phyloP scores from a whole-genome alignment of 2,113 vertebrate species.

The Struthio camelus region DNA sequence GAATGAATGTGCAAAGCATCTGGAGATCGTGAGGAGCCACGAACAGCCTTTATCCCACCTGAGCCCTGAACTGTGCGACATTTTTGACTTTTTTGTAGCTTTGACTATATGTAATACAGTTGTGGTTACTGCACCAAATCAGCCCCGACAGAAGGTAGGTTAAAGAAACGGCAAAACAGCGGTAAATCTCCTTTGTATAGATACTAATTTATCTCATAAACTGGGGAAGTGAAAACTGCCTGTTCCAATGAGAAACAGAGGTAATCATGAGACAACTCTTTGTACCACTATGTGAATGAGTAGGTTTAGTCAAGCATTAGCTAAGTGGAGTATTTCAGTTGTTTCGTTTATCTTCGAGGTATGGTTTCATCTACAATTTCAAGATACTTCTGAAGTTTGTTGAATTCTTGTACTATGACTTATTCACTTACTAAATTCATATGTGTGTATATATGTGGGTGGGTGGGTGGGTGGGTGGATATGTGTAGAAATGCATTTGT shows the following conservation, averaged over 20 bases:
- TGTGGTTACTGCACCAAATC: slow-evolving; percentile 92
- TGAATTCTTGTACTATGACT: neutral
- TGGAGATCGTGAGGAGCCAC: slow-evolving; percentile 83
- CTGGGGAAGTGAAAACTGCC: neutral
- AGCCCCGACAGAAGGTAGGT: slow-evolving; percentile 91
- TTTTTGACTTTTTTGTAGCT: slow-evolving; percentile 95
- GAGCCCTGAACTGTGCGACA: slow-evolving; percentile 86
- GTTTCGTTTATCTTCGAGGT: neutral
- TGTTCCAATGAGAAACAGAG: neutral
- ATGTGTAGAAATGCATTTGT: neutral
- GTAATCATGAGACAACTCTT: neutral
- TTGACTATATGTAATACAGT: slow-evolving; percentile 97
- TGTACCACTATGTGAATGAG: neutral
- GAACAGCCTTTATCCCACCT: slow-evolving; percentile 83
- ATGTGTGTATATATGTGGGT: neutral
- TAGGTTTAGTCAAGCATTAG: neutral
- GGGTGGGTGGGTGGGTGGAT: neutral
- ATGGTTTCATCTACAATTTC: neutral
- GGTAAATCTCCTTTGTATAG: neutral
- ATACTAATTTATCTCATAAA: neutral
- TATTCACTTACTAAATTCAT: neutral
- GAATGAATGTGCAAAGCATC: slow-evolving; percentile 86
- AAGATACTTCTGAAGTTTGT: neutral
- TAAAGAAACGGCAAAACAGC: neutral
- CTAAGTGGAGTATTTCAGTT: neutral